These are phyloP conservation scores for Phaethornis superciliosus DNA, from an alignment of 2,113 vertebrate genomes.

Conservation along the genomic window DNA sequence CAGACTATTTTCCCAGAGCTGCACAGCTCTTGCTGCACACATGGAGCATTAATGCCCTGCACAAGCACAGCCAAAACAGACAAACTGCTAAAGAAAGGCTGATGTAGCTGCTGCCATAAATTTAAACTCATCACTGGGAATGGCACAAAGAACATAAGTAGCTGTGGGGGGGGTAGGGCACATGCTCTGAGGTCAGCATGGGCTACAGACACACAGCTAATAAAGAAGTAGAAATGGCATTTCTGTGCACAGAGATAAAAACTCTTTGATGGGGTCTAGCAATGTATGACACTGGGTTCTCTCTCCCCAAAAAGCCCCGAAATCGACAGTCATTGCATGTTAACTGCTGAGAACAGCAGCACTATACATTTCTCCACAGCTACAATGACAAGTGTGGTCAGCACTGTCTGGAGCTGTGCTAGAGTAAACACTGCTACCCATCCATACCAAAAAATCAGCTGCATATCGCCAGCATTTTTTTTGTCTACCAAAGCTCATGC, in stretches of 20 bases:
- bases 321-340: background rate
- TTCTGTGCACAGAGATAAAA: background rate
- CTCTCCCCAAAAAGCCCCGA: background rate
- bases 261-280: background rate
- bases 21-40: background rate
- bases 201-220: background rate
- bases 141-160: background rate
- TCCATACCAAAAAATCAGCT: background rate
- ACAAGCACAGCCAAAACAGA: background rate
- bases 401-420: background rate
- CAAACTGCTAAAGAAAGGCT: background rate
- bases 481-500: background rate
- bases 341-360: background rate
- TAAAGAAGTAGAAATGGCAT: background rate
- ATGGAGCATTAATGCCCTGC: accelerated
- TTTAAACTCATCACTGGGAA: background rate
- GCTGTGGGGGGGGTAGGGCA: background rate
- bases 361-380: background rate
- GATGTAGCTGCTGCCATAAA: background rate
- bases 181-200: background rate
- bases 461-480: background rate
- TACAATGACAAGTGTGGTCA: background rate
- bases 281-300: background rate
- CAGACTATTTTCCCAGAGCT: background rate
- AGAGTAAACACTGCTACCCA: background rate